Evolutionary conservation across 37 sponge, comb jelly and placozoan species (phyloP).

Genomic region (Beroe ovata): DNA sequence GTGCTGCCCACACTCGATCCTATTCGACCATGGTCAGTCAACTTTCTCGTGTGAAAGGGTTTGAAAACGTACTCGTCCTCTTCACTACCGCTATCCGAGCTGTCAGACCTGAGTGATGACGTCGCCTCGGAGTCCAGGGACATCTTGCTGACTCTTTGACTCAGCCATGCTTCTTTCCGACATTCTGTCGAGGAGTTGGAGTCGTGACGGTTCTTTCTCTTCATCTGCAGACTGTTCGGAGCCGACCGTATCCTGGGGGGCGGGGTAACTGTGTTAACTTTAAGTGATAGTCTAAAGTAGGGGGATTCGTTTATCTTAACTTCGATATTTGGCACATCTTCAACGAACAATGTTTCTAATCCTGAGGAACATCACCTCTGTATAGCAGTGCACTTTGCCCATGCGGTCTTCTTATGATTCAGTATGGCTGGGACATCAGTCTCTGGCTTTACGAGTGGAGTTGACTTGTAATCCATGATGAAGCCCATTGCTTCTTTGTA

Average conservation of each 20-base stretch:
- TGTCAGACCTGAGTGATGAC: neutral
- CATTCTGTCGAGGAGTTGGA: neutral
- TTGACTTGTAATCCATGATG: conserved; percentile 64
- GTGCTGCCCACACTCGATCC: conserved; percentile 14
- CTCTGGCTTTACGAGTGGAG: neutral
- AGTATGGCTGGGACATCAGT: neutral
- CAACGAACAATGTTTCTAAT: no score
- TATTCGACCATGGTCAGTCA: neutral
- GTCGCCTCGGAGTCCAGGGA: conserved; percentile 3
- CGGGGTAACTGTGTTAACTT: neutral
- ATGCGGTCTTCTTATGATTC: neutral
- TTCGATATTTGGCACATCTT: no score
- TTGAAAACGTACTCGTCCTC: conserved; percentile 13
- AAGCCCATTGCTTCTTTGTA: conserved; percentile 64
- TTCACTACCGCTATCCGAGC: neutral
- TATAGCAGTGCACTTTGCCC: neutral
- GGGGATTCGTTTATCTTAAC: no score
- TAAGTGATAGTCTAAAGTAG: no score
- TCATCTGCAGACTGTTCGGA: neutral
- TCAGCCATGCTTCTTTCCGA: neutral
- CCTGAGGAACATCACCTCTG: neutral
- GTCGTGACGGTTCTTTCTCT: neutral
- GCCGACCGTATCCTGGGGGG: conserved; percentile 31
- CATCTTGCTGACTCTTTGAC: conserved; percentile 23
- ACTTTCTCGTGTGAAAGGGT: neutral